Base-by-base conservation (phyloP, 2,113 vertebrate genomes). In the Laticauda colubrina region DNA sequence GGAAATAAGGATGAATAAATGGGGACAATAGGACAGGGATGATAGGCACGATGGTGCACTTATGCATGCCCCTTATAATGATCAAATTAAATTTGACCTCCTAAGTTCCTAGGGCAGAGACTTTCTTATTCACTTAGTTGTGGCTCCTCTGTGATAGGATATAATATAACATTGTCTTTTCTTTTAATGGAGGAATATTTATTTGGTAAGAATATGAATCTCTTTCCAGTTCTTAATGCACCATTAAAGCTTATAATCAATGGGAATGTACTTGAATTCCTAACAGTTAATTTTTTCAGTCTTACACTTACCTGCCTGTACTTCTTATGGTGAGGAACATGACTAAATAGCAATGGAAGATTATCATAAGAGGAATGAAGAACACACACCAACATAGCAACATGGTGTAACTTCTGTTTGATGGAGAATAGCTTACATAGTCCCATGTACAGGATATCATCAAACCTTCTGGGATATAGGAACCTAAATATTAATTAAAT, bases 401-500 rank as follows among this genome's bases (percentile, higher is more conserved):
- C 97, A 97, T 97, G 87, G 97, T 97, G 92, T 97, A 97, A 91
- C 97, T 97, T 96, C 96, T 97, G 92, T 97, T 97, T 92, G 96
- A 94, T 45, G 96, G 94, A 48, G 97, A 97, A 92, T 96, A 96
- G 57, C 96, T 97, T 90, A 97, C 92, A n/a, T 97, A 97, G 94
- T 97, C 97, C 97, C 97, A 97, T 0, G 97, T 97, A 93, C 97
- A 97, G 56, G 97, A 97, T 95, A 97, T 97, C 97, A 97, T 97
- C 95, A 97, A 95, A 81, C 97, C 97, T 85, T 97, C 97, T 64
- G 97, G 97, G 64, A 97, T 96, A 26, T 97, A 97, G 24, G 97
- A 97, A 96, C 97, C 97, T 97, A 18, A 11, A 64, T 91, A 95
- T 93, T 48, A 90, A 94, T 55, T 90, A 3, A 43, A 88, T 4